Evolutionary conservation across 2,797 vertebrate genomes (phyloP), one percentile per base, ranked within the genome.

Genomic region (Ptychadena robeensis): DNA sequence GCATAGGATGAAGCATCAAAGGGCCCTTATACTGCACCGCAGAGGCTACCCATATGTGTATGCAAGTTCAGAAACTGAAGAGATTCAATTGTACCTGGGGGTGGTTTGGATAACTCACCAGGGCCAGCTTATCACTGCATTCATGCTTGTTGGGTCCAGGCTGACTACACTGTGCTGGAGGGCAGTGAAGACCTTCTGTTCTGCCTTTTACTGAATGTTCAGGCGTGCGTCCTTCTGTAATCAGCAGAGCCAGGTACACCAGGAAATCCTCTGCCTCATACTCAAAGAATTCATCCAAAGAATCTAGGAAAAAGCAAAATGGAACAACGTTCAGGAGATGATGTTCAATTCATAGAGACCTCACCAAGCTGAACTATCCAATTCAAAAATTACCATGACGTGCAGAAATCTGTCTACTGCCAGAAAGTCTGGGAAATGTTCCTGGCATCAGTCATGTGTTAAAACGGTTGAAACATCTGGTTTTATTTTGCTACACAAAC

Each of bases 201-300:
- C 98, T 94, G 83, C 98, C 98, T 91, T 98, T 99, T 85, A 97
- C 95, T 0, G 98, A 99, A 87, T 95, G 96, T 88, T 99, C 98
- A 0, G 98, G 98, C 0, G 96, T 99, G 85, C 98, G 93, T 83
- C 98, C 98, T 93, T 99, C 98, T 0, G 98, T 99, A 91, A 99
- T 97, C 87, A 99, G 92, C 89, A 99, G 89, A 76, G 96, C 97
- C 92, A 99, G 92, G 89, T 97, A 98, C 84, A 96, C 95, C 89
- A 99, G 93, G 91, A 99, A 97, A 90, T 99, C 98, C 91, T 99
- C 98, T 0, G 98, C 95, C 68, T 99, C 97, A 0, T 98, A 99
- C 90, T 99, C 98, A 37, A 98, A 99, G 90, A 97, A 99, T 89
- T 99, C 97, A 92, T 98, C 97, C 22, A 95, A 89, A 59, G 94